Conservation (phyloP, 2,888 invertebrate species). For the Drosophila nigritarsus region DNA sequence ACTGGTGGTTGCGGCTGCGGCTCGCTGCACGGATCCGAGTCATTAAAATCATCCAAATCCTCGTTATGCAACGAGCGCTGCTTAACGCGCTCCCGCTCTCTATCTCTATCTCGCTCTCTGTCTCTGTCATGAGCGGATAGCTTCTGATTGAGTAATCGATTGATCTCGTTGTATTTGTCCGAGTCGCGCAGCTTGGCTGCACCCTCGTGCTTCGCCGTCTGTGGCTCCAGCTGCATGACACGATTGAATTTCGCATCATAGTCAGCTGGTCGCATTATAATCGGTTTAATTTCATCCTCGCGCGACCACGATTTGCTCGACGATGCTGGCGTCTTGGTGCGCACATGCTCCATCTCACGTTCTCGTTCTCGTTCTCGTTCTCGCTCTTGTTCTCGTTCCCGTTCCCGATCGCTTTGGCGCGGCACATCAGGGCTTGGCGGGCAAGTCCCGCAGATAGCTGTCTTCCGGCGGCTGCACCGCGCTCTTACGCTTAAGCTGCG, state of each 20-base stretch:
- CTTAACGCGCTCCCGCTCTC: conserved; percentile 54
- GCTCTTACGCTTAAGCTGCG: conserved; percentile 82
- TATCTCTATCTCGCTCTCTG: conserved; percentile 46
- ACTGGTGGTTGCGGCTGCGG: conserved; percentile 42
- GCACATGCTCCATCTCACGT: conserved; percentile 38
- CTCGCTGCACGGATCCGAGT: conserved; percentile 78
- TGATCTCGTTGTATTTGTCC: conserved; percentile 83
- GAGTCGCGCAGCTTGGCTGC: conserved; percentile 75
- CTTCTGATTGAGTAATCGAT: conserved; percentile 82
- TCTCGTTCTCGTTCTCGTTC: conserved; percentile 34
- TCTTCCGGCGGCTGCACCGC: conserved; percentile 83
- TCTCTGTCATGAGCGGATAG: conserved; percentile 63
- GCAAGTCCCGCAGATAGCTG: conserved; percentile 83
- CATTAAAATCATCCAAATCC: conserved; percentile 76
- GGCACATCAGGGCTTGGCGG: conserved; percentile 83
- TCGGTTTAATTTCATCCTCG: conserved; percentile 85
- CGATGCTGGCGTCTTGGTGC: conserved; percentile 61
- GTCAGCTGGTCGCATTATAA: conserved; percentile 83
- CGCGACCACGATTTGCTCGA: conserved; percentile 77
- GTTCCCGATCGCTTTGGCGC: conserved; percentile 58
- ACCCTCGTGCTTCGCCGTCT: conserved; percentile 43
- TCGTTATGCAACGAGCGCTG: conserved; percentile 65
- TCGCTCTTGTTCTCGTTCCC: conserved; percentile 28
- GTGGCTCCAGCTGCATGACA: conserved; percentile 81
- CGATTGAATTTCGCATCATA: conserved; percentile 84